These are phyloP conservation scores for Folsomia manolachei DNA, from an alignment of 2,888 invertebrate genomes.

Conservation along the genomic window DNA sequence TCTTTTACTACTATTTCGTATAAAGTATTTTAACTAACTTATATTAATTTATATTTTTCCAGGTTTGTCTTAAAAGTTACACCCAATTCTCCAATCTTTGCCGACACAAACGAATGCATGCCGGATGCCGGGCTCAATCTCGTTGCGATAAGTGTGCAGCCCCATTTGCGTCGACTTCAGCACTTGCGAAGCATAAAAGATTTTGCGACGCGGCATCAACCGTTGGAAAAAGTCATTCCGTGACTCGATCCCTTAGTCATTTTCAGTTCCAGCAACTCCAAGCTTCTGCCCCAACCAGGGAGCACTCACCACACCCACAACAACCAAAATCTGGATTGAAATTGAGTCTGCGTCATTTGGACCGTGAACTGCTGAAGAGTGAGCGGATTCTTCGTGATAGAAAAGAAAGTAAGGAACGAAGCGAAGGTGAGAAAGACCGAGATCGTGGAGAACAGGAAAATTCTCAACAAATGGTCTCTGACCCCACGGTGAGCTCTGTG, in stretches of 20 bases:
- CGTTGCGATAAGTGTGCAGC: slow-evolving; percentile 94
- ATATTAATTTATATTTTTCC: no score
- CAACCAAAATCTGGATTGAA: slow-evolving; percentile 8
- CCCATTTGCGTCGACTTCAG: slow-evolving; percentile 68
- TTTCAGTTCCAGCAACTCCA: slow-evolving; percentile 17
- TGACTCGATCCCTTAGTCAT: slow-evolving; percentile 18
- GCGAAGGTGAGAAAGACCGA: not conserved
- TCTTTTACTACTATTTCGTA: no score
- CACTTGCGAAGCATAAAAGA: slow-evolving; percentile 90
- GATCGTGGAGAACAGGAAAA: slow-evolving; percentile 2
- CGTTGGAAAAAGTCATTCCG: slow-evolving; percentile 29
- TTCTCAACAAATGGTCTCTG: not conserved
- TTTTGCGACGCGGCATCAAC: slow-evolving; percentile 76
- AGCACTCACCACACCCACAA: no score
- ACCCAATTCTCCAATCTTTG: slow-evolving; percentile 99
- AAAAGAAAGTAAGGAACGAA: not conserved
- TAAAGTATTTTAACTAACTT: no score
- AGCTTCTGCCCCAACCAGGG: not conserved
- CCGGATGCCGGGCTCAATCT: slow-evolving; percentile 87
- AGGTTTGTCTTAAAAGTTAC: slow-evolving; percentile 93
- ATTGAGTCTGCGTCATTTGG: not conserved
- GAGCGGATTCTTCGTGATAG: slow-evolving; percentile 3
- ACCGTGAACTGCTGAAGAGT: slow-evolving; percentile 7
- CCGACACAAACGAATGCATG: slow-evolving; percentile 99
- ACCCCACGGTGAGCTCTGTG: not conserved